A percentile compares a stretch with the other conserved stretches of the same genome.
Conservation (phyloP, 1,140 invertebrate species). For the Glomeris maerens region DNA sequence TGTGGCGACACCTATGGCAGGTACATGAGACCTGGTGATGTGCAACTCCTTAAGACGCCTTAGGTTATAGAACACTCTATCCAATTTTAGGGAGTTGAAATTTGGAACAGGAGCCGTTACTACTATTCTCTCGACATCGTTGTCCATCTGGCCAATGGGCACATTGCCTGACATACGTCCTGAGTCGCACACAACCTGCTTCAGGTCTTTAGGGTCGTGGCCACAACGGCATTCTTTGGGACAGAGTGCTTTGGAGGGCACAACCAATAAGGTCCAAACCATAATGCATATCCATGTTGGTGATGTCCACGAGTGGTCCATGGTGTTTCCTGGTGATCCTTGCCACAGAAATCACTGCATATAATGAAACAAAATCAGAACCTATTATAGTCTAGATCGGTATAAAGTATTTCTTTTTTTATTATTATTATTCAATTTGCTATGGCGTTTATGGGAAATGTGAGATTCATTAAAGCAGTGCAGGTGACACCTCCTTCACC, state of each 20-base stretch:
- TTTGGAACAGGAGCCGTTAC: constrained; percentile 48
- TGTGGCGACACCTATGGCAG: constrained; percentile 58
- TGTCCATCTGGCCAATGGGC: constrained; percentile 43
- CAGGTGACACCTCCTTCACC: too few relatives aligned
- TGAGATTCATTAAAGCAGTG: too few relatives aligned
- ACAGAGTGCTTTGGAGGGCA: constrained; percentile 11
- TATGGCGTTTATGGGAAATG: too few relatives aligned
- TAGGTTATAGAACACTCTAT: constrained; percentile 53
- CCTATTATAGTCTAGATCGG: too few relatives aligned
- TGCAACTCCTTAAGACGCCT: constrained; percentile 52
- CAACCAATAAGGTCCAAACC: background rate
- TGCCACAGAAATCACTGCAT: too few relatives aligned
- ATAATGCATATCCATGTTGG: background rate
- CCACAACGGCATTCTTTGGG: constrained; percentile 26
- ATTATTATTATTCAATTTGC: too few relatives aligned
- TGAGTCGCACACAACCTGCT: constrained; percentile 33
- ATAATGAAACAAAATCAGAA: too few relatives aligned
- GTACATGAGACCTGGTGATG: constrained; percentile 56
- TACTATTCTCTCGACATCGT: constrained; percentile 46
- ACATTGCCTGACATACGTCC: constrained; percentile 44
- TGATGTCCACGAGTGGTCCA: too few relatives aligned
- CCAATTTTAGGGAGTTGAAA: constrained; percentile 53
- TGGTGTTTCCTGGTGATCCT: too few relatives aligned
- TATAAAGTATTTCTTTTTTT: too few relatives aligned
- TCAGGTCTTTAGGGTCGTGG: constrained; percentile 24